Evolutionary conservation across 2,797 vertebrate genomes (phyloP).

Genomic region (Channa striata): DNA sequence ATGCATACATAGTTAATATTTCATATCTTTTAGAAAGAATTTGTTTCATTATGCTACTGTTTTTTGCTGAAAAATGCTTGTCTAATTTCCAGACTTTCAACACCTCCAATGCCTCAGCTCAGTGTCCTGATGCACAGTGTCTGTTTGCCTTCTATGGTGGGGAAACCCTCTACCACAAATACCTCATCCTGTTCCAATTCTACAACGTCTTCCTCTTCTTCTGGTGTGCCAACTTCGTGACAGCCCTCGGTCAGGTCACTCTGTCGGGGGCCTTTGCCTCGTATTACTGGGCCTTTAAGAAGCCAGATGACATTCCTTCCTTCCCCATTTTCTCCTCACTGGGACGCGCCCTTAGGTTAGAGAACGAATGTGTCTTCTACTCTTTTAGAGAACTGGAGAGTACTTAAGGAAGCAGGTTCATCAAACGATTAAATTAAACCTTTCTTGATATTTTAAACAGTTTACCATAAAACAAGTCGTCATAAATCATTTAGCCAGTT

Average conservation of each 20-base stretch:
- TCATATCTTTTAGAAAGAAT: not conserved
- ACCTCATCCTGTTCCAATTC: slow-evolving; percentile 92
- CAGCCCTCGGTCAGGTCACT: slow-evolving; percentile 95
- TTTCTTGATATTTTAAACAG: too few relatives aligned
- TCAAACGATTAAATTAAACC: too few relatives aligned
- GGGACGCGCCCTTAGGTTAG: slow-evolving; percentile 91
- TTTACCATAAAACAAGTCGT: too few relatives aligned
- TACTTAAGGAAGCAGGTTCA: too few relatives aligned
- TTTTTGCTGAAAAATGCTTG: not conserved
- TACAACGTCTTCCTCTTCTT: slow-evolving; percentile 98
- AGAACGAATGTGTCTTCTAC: not conserved
- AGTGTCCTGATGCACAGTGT: slow-evolving; percentile 89
- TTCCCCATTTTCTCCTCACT: slow-evolving; percentile 93
- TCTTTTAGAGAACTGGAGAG: too few relatives aligned
- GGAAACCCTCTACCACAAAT: slow-evolving; percentile 91
- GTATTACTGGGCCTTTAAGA: slow-evolving; percentile 97
- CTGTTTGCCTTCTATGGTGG: slow-evolving; percentile 95
- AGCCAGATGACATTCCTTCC: slow-evolving; percentile 91
- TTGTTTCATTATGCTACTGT: not conserved
- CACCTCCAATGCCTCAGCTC: slow-evolving; percentile 78
- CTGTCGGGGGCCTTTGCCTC: slow-evolving; percentile 95
- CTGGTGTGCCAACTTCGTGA: slow-evolving; percentile 95
- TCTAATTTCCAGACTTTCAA: slow-evolving; percentile 87
- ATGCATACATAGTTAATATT: not conserved
- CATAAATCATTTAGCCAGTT: too few relatives aligned